phyloP scores from a whole-genome alignment of 2,113 vertebrate genomes.

The Vombatus ursinus region DNA sequence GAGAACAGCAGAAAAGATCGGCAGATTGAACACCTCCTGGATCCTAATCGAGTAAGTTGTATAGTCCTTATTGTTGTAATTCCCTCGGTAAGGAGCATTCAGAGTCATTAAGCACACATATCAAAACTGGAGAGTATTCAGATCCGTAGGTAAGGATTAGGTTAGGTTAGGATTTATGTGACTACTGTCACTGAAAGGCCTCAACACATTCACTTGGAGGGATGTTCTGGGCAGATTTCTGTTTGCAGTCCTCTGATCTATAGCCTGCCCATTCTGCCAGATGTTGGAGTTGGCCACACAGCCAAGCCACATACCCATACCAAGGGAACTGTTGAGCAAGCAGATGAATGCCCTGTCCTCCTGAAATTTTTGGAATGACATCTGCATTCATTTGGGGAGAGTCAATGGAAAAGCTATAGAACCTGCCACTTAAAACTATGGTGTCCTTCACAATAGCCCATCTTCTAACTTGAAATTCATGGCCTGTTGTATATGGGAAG shows the following conservation, averaged over 20 bases:
- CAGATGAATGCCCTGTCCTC: background rate
- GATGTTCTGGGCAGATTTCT: background rate
- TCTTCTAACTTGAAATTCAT: background rate
- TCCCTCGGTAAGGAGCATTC: fast-evolving
- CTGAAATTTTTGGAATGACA: background rate
- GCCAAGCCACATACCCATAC: background rate
- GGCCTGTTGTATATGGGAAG: background rate
- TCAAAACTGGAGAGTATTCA: background rate
- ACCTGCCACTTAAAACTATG: background rate
- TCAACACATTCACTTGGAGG: background rate
- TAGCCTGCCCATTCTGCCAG: background rate
- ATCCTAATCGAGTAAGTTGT: conserved; percentile 85
- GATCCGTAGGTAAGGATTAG: background rate
- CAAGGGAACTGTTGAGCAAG: background rate
- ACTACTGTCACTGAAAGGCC: background rate
- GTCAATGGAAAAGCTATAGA: background rate
- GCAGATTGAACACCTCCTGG: conserved; percentile 94
- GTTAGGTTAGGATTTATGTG: background rate
- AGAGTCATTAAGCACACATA: background rate
- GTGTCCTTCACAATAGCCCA: background rate
- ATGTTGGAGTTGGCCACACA: background rate
- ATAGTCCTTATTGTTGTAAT: fast-evolving
- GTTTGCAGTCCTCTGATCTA: background rate
- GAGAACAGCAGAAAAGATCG: conserved; percentile 92
- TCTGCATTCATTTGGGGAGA: background rate